Percentiles rank a stretch among this genome's conserved stretches.
These are phyloP conservation scores for Drosophila bifasciata DNA, from an alignment of 1,140 invertebrate genomes.

Conservation along the genomic window DNA sequence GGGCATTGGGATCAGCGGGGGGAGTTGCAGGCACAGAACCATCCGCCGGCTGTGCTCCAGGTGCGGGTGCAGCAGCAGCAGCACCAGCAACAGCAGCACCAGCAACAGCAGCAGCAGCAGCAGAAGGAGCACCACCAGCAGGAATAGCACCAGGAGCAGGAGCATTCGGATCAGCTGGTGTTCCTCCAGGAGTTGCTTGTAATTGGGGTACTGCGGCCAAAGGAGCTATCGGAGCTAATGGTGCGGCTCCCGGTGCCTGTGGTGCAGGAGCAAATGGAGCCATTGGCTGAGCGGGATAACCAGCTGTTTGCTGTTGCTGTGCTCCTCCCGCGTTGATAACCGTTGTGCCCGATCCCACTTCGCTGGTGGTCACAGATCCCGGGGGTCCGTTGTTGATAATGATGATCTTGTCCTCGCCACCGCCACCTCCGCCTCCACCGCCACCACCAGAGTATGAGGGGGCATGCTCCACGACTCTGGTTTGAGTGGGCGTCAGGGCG, in stretches of 20 bases:
- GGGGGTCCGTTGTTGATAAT: conserved; percentile 82
- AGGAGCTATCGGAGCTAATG: conserved; percentile 30
- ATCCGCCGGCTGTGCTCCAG: conserved; percentile 63
- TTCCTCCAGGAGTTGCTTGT: conserved; percentile 22
- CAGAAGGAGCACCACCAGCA: no score
- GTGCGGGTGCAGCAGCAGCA: conserved; percentile 52
- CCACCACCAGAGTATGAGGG: conserved; percentile 35
- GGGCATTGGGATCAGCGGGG: conserved; percentile 50
- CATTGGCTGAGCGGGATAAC: conserved; percentile 69
- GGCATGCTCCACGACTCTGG: conserved; percentile 63
- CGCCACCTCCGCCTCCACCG: conserved; percentile 39
- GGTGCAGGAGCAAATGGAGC: conserved; percentile 16
- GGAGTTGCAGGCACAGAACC: conserved; percentile 76
- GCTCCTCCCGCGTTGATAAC: conserved; percentile 68
- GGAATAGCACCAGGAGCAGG: no score
- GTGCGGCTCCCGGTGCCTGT: conserved; percentile 16
- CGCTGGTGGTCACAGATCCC: conserved; percentile 72
- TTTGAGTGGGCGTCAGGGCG: conserved; percentile 69
- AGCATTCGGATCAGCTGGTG: conserved; percentile 78
- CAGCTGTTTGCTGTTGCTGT: conserved; percentile 49
- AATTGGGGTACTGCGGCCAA: conserved; percentile 37
- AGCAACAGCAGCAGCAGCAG: conserved; percentile 51
- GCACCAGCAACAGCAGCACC: conserved; percentile 50
- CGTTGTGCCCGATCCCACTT: conserved; percentile 66
- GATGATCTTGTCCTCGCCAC: conserved; percentile 72